Percentiles rank a stretch among this genome's conserved stretches.
These are phyloP conservation scores for Zapus hudsonius DNA, from an alignment of 2,113 vertebrate species.

Conservation along the genomic window DNA sequence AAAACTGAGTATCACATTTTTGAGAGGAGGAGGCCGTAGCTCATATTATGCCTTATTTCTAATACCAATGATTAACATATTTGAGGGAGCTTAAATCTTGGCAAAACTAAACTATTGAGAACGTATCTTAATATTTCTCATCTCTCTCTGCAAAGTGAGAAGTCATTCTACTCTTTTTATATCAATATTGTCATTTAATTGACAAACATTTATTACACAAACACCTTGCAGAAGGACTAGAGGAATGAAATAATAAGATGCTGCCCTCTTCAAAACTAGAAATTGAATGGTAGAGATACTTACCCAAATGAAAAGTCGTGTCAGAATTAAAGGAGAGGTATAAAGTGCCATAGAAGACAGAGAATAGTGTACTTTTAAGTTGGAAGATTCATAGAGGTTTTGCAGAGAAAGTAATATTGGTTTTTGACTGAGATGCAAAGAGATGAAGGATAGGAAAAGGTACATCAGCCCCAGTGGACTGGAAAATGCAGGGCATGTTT, in stretches of 20 bases:
- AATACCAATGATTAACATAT: neutral
- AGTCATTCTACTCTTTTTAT: neutral
- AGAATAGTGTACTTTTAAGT: neutral
- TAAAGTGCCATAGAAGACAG: neutral
- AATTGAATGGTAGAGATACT: too few relatives aligned
- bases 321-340: neutral
- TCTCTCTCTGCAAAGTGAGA: constrained; percentile 30
- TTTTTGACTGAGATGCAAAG: too few relatives aligned
- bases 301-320: neutral
- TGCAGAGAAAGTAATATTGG: neutral
- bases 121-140: constrained; percentile 26
- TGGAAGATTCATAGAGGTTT: neutral
- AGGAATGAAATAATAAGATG: neutral
- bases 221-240: neutral
- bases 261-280: neutral
- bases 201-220: neutral
- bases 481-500: neutral
- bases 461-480: neutral
- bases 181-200: neutral
- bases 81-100: neutral
- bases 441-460: neutral
- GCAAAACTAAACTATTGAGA: constrained; percentile 30
- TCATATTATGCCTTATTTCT: neutral
- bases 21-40: neutral
- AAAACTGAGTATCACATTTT: neutral